phyloP scores from a whole-genome alignment of 2,797 vertebrate species.

The Cetoscarus ocellatus region DNA sequence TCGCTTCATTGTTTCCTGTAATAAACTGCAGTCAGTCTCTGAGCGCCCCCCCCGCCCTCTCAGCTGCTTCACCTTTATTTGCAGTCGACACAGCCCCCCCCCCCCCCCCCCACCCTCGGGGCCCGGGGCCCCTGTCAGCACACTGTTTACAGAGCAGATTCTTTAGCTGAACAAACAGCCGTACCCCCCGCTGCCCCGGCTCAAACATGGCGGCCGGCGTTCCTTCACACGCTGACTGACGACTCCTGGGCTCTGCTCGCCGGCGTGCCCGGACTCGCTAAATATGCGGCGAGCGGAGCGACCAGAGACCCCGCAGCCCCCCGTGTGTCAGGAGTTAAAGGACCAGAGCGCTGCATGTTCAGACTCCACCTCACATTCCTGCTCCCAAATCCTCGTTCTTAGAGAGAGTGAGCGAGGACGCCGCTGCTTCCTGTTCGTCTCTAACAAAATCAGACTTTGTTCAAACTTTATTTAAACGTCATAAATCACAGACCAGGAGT shows the following conservation, averaged over 20 bases:
- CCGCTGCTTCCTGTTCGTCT: neutral
- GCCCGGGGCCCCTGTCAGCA: constrained; percentile 37
- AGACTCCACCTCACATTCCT: constrained; percentile 25
- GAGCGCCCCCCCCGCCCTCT: constrained; percentile 22
- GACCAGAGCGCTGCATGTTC: constrained; percentile 1
- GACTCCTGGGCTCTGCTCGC: constrained; percentile 27
- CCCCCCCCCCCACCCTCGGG: constrained; percentile 41
- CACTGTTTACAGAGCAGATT: constrained; percentile 78
- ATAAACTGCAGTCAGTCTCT: constrained; percentile 55
- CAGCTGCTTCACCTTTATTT: constrained; percentile 74
- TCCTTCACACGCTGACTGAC: constrained; percentile 65
- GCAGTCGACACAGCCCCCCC: constrained; percentile 22
- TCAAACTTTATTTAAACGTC: neutral
- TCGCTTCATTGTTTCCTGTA: constrained; percentile 64
- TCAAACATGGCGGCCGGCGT: constrained; percentile 58
- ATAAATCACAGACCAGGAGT: neutral
- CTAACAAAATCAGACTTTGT: neutral
- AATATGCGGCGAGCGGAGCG: constrained; percentile 31
- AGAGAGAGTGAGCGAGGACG: neutral
- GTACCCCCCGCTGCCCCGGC: constrained; percentile 5
- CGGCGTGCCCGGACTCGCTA: constrained; percentile 48
- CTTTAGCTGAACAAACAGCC: constrained; percentile 71
- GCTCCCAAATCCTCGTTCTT: neutral
- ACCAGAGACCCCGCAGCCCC: constrained; percentile 5
- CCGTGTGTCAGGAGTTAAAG: constrained; percentile 1